phyloP scores from a whole-genome alignment of 2,888 invertebrate species.

The Oegoconia quadripuncta region DNA sequence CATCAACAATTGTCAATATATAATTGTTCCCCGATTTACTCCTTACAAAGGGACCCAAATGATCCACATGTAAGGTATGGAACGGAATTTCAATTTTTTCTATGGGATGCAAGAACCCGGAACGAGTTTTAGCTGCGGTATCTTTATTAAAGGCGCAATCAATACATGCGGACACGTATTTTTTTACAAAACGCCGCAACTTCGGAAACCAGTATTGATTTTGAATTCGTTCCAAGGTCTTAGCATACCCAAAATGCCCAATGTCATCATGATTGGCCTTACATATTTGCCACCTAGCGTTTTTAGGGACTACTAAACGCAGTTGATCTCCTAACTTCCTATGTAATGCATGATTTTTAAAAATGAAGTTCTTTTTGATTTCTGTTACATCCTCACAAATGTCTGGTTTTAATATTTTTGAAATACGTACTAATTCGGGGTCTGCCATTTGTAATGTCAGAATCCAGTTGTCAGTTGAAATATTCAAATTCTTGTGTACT shows the following conservation, averaged over 20 bases:
- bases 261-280: conserved; percentile 14
- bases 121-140: too few relatives aligned
- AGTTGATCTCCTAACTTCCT: background rate
- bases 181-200: conserved; percentile 21
- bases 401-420: background rate
- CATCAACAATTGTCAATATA: conserved; percentile 12
- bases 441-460: background rate
- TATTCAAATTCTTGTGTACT: too few relatives aligned
- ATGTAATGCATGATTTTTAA: background rate
- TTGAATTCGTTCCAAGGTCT: conserved; percentile 17
- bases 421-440: background rate
- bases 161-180: conserved; percentile 19
- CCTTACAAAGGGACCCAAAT: conserved; percentile 2
- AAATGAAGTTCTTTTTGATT: background rate
- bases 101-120: background rate
- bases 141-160: conserved; percentile 12
- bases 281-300: conserved; percentile 13
- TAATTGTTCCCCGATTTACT: background rate
- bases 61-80: conserved; percentile 23
- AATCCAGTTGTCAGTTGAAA: background rate
- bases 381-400: background rate
- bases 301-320: conserved; percentile 11
- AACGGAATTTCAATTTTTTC: conserved; percentile 8
- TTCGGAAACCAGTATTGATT: conserved; percentile 24
- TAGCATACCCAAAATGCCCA: conserved; percentile 15